Conservation (phyloP, 2,113 vertebrate genomes). For the Motacilla tschutschensis region DNA sequence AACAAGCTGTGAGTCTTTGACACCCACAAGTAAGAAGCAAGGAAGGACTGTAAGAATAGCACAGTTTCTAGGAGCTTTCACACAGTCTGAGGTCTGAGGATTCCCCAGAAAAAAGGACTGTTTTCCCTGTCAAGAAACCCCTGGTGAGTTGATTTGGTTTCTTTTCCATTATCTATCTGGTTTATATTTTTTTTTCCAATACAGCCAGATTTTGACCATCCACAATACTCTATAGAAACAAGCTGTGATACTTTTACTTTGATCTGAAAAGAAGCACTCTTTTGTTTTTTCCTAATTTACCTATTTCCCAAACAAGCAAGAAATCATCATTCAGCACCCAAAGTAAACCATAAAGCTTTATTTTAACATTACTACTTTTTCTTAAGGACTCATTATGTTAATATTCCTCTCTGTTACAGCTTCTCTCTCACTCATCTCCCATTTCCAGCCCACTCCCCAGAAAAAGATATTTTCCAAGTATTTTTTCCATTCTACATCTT, state of each 20-base stretch:
- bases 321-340: neutral
- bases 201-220: neutral
- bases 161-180: neutral
- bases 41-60: rapidly evolving
- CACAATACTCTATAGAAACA: neutral
- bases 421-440: neutral
- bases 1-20: neutral
- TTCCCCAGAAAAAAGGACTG: neutral
- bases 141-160: neutral
- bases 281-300: neutral
- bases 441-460: neutral
- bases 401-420: neutral
- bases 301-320: neutral
- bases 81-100: neutral
- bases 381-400: neutral
- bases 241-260: neutral
- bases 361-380: neutral
- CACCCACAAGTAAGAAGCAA: neutral
- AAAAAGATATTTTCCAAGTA: neutral
- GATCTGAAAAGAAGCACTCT: neutral
- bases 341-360: neutral
- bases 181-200: neutral
- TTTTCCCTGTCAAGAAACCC: neutral
- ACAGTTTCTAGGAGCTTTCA: neutral
- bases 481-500: neutral